phyloP scores from a whole-genome alignment of 2,888 invertebrate species.

The Liodrosophila aerea region DNA sequence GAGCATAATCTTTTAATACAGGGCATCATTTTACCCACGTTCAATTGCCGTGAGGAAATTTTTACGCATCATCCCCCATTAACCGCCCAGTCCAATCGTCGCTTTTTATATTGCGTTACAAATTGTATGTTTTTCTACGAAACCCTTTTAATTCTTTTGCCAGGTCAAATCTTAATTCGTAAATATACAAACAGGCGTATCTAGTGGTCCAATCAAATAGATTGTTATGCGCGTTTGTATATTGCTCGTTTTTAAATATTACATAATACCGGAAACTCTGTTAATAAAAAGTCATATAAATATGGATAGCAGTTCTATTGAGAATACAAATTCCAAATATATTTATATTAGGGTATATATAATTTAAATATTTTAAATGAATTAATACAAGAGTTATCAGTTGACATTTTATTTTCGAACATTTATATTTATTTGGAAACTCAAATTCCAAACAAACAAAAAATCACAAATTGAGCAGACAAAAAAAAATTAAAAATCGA shows the following conservation, averaged over 20 bases:
- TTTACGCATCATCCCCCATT: conserved; percentile 25
- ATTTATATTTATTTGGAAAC: too few species aligned
- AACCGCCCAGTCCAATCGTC: conserved; percentile 5
- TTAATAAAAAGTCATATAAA: too few species aligned
- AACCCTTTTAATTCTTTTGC: conserved; percentile 52
- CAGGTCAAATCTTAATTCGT: conserved; percentile 37
- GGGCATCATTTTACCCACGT: conserved; percentile 40
- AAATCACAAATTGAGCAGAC: too few species aligned
- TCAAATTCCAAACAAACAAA: too few species aligned
- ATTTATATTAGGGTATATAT: too few species aligned
- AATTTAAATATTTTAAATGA: too few species aligned
- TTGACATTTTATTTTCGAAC: too few species aligned
- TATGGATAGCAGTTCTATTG: too few species aligned
- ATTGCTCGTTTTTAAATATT: conserved; percentile 4
- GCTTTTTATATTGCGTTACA: conserved; percentile 45
- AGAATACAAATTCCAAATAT: too few species aligned
- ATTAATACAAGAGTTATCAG: too few species aligned
- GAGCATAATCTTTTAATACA: not conserved
- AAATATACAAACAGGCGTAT: conserved; percentile 12
- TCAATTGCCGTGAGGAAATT: conserved; percentile 52
- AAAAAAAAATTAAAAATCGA: conserved; percentile 7
- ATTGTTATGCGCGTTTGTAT: too few species aligned
- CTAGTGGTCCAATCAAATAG: conserved; percentile 34
- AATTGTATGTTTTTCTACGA: conserved; percentile 44
- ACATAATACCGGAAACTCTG: too few species aligned